Evolutionary conservation across 2,797 vertebrate species (phyloP).

Genomic region (Atherinosoma microstoma): DNA sequence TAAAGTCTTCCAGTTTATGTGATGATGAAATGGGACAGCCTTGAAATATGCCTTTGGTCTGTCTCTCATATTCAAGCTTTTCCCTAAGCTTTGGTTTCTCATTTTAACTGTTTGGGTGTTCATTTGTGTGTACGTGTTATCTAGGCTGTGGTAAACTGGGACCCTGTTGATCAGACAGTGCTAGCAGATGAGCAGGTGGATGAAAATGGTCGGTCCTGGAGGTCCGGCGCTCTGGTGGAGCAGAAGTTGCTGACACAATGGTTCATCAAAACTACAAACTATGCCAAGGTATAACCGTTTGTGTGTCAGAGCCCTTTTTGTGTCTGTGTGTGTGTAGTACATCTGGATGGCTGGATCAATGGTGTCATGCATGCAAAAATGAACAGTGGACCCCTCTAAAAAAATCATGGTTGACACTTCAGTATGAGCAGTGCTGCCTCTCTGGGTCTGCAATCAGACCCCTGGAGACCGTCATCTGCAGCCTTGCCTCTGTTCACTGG

Average conservation of each 20-base stretch:
- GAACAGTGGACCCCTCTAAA: conserved; percentile 44
- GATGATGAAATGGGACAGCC: conserved; percentile 54
- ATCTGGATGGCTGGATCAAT: conserved; percentile 31
- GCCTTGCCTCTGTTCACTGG: conserved; percentile 24
- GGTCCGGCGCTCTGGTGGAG: conserved; percentile 95
- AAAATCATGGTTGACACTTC: conserved; percentile 66
- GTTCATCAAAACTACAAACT: conserved; percentile 97
- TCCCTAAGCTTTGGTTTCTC: conserved; percentile 46
- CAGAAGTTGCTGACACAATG: conserved; percentile 95
- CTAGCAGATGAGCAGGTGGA: conserved; percentile 98
- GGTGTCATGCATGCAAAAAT: conserved; percentile 27
- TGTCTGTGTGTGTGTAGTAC: conserved; percentile 4
- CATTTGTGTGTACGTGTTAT: conserved; percentile 30
- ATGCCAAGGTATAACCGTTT: conserved; percentile 86
- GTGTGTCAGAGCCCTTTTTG: neutral
- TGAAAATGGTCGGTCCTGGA: conserved; percentile 92
- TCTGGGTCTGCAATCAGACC: conserved; percentile 74
- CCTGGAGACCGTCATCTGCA: conserved; percentile 58
- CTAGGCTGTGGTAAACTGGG: conserved; percentile 98
- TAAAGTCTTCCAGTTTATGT: conserved; percentile 46
- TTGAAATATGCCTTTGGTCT: conserved; percentile 46
- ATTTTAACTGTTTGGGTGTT: conserved; percentile 38
- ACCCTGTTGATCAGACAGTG: conserved; percentile 95
- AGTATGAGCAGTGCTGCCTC: conserved; percentile 46
- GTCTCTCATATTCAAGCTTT: conserved; percentile 40